Conservation (phyloP, 2,113 vertebrate genomes). For the Neopipo cinnamomea region DNA sequence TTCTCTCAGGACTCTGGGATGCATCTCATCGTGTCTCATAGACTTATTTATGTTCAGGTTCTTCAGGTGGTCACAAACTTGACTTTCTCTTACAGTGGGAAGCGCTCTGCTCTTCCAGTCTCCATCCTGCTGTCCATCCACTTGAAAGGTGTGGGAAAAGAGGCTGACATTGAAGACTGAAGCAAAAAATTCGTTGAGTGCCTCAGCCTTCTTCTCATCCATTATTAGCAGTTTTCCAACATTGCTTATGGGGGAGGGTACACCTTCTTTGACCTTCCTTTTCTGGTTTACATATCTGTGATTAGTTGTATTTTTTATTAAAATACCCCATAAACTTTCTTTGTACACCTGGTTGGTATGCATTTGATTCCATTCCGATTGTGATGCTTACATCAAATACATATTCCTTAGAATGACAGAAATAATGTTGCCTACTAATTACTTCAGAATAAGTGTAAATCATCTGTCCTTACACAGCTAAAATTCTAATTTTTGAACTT, state of each 20-base stretch:
- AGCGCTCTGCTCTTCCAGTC: not conserved
- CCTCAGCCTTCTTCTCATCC: not conserved
- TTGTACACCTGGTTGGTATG: not conserved
- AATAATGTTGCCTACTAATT: not conserved
- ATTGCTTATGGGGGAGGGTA: not conserved
- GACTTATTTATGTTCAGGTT: not conserved
- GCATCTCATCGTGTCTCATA: not conserved
- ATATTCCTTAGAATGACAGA: not conserved
- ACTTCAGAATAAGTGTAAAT: not conserved
- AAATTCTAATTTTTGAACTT: not conserved
- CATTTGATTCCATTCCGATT: not conserved
- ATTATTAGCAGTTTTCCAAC: not conserved
- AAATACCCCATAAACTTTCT: rapidly evolving
- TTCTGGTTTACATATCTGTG: not conserved
- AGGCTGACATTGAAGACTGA: not conserved
- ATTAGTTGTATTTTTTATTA: not conserved
- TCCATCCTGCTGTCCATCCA: not conserved
- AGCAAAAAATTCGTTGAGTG: not conserved
- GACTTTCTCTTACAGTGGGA: not conserved
- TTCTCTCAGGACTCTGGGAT: not conserved
- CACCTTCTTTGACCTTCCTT: not conserved
- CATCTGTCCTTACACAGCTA: not conserved
- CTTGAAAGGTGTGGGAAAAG: not conserved
- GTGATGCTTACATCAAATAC: not conserved
- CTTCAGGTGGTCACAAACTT: not conserved